These are phyloP conservation scores for Crypturellus undulatus DNA, from an alignment of 2,113 vertebrate species.

Conservation along the genomic window DNA sequence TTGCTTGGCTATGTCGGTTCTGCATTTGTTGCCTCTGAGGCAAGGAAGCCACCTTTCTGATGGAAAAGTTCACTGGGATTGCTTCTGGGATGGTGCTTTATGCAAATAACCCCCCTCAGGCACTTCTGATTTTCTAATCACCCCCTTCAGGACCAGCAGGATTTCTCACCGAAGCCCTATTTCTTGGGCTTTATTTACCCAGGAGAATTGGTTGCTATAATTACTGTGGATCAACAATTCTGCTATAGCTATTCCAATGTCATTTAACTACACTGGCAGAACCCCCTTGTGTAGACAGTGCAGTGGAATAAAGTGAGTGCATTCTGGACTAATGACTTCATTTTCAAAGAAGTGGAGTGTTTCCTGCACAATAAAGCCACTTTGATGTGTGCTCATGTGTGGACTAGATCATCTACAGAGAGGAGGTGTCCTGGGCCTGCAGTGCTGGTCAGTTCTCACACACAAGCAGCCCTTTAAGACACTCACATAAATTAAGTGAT, in stretches of 20 bases:
- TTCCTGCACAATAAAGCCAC: neutral
- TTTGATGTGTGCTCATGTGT: neutral
- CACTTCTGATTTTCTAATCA: neutral
- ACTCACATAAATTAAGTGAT: constrained; percentile 18
- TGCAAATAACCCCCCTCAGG: neutral
- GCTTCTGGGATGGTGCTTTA: neutral
- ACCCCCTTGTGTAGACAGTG: neutral
- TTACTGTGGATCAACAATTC: neutral
- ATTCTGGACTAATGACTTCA: fast-evolving
- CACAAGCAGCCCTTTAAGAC: neutral
- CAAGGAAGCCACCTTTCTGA: fast-evolving
- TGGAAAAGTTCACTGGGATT: neutral
- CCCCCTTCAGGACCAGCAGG: neutral
- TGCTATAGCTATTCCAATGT: neutral
- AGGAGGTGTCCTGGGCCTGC: neutral
- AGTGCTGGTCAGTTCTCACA: fast-evolving
- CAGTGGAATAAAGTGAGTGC: neutral
- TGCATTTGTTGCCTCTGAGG: fast-evolving
- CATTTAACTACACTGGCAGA: neutral
- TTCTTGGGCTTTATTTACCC: neutral
- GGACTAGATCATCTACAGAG: neutral
- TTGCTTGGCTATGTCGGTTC: neutral
- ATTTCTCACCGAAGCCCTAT: neutral
- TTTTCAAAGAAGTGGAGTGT: neutral
- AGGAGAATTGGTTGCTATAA: neutral